Evolutionary conservation across 2,113 vertebrate species (phyloP), one percentile per base, ranked within the genome.

Genomic region (Cephalopterus ornatus): DNA sequence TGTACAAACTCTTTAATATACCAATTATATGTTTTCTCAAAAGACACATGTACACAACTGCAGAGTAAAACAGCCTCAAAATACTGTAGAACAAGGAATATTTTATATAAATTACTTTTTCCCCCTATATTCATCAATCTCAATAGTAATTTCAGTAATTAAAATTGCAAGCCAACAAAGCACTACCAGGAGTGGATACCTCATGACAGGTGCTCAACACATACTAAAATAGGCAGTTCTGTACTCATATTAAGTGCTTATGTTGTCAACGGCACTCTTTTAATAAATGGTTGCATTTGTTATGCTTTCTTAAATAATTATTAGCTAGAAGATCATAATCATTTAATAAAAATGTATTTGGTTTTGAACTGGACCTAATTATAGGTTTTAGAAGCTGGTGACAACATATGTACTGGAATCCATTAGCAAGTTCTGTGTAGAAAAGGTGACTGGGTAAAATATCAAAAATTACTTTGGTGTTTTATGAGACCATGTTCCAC

Each of bases 281-380:
- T 86, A 94, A 91, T 78, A 86, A 84, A 84, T 33, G n/a, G 14
- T n/a, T 76, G 15, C 47, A 88, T 92, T 94, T 90, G 6, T 65
- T 87, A 74, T 12, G 8, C 49, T 73, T 76, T 93, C 53, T 73
- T 88, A 85, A 88, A 58, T 89, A 89, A 83, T 68, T 79, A 53
- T 73, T 88, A 90, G 7, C 33, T 77, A 85, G n/a, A 65, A 39
- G 32, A 92, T 80, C 14, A 79, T 68, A 87, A 92, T 89, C 28
- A 66, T 61, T 83, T 91, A 94, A 84, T 92, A 88, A 96, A 93
- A 94, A 85, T 21, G 35, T 86, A 70, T 72, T 86, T 72, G 33
- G 9, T 81, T 92, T 93, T 89, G 52, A 94, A 89, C 71, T 4
- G 2, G 58, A 87, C 56, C 66, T 84, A 90, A 92, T 95, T 85